Evolutionary conservation across 2,888 invertebrate genomes (phyloP).

Genomic region (Punctoribates punctum): DNA sequence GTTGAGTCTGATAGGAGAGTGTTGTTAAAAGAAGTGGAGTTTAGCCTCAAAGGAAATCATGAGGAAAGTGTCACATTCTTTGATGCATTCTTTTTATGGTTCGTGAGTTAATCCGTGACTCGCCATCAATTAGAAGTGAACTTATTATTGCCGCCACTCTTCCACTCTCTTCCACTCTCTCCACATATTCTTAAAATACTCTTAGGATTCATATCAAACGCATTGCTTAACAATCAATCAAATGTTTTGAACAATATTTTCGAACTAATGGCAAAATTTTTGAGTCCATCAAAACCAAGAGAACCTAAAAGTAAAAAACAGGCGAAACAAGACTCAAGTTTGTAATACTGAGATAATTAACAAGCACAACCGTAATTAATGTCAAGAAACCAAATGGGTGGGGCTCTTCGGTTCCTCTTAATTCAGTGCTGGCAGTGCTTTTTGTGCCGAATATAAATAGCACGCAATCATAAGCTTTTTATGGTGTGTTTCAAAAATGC

Average conservation of each 20-base stretch:
- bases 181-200: too few species aligned
- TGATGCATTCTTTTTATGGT: too few species aligned
- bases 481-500: background rate
- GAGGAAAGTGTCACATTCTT: conserved; percentile 33
- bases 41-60: conserved; percentile 27
- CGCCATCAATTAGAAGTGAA: conserved; percentile 14
- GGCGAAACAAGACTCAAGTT: conserved; percentile 21
- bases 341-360: conserved; percentile 39
- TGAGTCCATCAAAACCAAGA: background rate
- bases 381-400: conserved; percentile 38
- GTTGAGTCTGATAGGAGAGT: background rate
- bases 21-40: conserved; percentile 8
- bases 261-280: conserved; percentile 3
- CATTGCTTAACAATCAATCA: conserved; percentile 29
- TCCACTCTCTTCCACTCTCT: too few species aligned
- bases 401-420: conserved; percentile 35
- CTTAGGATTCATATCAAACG: conserved; percentile 27
- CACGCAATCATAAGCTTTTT: conserved; percentile 32
- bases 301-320: background rate
- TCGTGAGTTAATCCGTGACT: conserved; percentile 4
- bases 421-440: conserved; percentile 18
- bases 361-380: conserved; percentile 22
- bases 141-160: conserved; percentile 25
- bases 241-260: conserved; percentile 18
- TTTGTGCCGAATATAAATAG: conserved; percentile 29